phyloP scores from a whole-genome alignment of 2,888 invertebrate genomes.

The Sarcophaga caerulescens region DNA sequence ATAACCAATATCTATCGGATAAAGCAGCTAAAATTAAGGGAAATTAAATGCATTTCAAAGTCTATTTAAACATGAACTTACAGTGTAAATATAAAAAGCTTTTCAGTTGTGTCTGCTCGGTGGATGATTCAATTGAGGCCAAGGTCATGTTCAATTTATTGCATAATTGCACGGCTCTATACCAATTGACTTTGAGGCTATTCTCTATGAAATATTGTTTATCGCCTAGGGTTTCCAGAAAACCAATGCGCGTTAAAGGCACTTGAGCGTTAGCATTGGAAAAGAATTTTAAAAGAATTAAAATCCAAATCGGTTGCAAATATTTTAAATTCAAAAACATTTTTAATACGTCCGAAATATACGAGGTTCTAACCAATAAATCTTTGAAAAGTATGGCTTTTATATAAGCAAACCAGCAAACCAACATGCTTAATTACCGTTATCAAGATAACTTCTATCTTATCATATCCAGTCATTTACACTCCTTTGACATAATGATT shows the following conservation, averaged over 20 bases:
- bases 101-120: neutral
- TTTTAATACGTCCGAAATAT: neutral
- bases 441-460: too few relatives aligned
- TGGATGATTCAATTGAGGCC: constrained; percentile 41
- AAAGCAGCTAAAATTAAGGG: constrained; percentile 1
- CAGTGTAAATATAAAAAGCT: neutral
- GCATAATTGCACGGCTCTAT: constrained; percentile 31
- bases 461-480: too few relatives aligned
- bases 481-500: too few relatives aligned
- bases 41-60: neutral
- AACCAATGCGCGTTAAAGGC: neutral
- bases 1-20: constrained; percentile 35
- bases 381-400: too few relatives aligned
- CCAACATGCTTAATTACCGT: too few relatives aligned
- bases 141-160: constrained; percentile 14
- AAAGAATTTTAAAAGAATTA: constrained; percentile 7
- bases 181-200: constrained; percentile 38
- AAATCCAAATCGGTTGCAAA: neutral
- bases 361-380: too few relatives aligned
- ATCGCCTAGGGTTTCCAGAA: constrained; percentile 39
- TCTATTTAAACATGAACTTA: neutral
- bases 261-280: neutral
- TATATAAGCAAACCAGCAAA: too few relatives aligned
- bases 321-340: constrained; percentile 35
- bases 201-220: constrained; percentile 65